phyloP scores from a whole-genome alignment of 2,797 vertebrate species.

The Gadopsis bispinosus region DNA sequence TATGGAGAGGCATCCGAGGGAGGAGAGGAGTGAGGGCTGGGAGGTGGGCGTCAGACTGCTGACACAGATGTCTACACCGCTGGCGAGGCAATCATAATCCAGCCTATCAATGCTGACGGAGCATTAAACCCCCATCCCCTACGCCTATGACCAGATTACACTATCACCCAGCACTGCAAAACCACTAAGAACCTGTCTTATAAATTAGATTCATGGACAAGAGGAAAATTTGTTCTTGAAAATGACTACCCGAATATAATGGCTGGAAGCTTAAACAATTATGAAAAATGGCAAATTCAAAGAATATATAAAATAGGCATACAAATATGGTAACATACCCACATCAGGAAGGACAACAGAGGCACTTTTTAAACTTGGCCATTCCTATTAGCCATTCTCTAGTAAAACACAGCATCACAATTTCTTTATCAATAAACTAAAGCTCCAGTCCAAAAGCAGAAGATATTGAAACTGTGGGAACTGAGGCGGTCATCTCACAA shows the following conservation, averaged over 20 bases:
- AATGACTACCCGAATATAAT: background rate
- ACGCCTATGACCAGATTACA: slow-evolving; percentile 28
- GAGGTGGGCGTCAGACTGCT: slow-evolving; percentile 72
- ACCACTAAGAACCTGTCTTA: slow-evolving; percentile 6
- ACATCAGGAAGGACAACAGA: background rate
- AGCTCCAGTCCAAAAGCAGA: background rate
- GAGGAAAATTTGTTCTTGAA: slow-evolving; percentile 3
- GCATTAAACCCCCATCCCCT: slow-evolving; percentile 37
- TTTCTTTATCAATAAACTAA: background rate
- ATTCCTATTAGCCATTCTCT: background rate
- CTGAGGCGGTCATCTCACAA: background rate
- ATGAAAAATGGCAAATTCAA: background rate
- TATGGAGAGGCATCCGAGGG: slow-evolving; percentile 60
- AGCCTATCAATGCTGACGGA: slow-evolving; percentile 74
- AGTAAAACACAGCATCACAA: background rate
- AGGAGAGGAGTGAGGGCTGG: slow-evolving; percentile 44
- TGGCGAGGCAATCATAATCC: slow-evolving; percentile 77
- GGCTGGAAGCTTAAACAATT: background rate
- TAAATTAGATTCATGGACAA: background rate
- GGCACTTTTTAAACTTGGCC: background rate
- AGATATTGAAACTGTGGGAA: background rate
- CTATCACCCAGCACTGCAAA: slow-evolving; percentile 10
- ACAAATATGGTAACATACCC: background rate
- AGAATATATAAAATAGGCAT: background rate
- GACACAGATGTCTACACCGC: slow-evolving; percentile 75